Evolutionary conservation across 30 jellyfish, hydroid and myxozoan genomes (phyloP).

Genomic region (Catostylus mosaicus): DNA sequence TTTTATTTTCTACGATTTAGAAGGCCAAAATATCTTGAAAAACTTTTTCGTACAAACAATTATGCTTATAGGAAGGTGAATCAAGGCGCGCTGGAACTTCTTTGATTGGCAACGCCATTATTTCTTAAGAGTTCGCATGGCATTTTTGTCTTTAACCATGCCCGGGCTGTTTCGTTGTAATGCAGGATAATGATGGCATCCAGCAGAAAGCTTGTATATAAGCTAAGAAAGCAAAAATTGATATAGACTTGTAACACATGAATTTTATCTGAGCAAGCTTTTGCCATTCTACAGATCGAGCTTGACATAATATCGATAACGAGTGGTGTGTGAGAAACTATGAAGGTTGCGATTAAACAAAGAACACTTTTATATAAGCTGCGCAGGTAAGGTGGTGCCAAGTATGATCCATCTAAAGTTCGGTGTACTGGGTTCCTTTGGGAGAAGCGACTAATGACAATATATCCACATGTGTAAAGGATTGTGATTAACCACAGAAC

Average conservation of each 20-base stretch:
- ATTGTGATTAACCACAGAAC: background rate
- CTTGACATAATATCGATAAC: background rate
- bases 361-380: background rate
- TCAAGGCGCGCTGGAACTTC: too few relatives aligned
- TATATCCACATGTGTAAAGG: conserved; percentile 4
- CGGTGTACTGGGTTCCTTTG: background rate
- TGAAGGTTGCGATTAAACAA: background rate
- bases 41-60: too few relatives aligned
- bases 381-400: background rate
- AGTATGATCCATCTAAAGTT: background rate
- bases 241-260: background rate
- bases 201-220: background rate
- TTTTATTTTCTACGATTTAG: too few relatives aligned
- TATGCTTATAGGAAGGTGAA: too few relatives aligned
- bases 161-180: background rate
- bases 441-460: background rate
- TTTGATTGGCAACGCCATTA: too few relatives aligned
- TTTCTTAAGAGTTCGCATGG: too few relatives aligned
- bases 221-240: background rate
- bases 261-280: background rate
- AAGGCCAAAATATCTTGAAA: too few relatives aligned
- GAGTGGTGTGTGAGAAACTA: background rate
- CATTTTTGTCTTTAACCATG: background rate
- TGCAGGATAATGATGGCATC: background rate
- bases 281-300: background rate